Base-by-base conservation (phyloP, 2,797 vertebrate genomes). In the Gobionotothen gibberifrons region DNA sequence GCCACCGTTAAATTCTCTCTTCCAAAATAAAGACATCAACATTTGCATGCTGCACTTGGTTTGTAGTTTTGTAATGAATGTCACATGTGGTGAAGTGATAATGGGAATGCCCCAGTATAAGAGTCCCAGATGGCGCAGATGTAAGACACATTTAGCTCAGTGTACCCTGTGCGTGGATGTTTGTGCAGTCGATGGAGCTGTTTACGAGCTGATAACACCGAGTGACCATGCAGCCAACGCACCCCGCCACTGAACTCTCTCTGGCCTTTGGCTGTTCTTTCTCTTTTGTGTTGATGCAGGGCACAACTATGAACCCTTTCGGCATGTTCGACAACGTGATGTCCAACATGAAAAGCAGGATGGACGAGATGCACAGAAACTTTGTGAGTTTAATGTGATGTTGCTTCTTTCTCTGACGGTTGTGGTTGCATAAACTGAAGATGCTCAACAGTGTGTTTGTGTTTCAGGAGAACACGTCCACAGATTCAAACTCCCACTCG, bases 271-370 rank as follows among this genome's bases (percentile, higher is more conserved):
- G 13, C 32, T 64, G 3, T 66, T 62, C 3, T 78, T 81, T 52
- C 13, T 10, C 22, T 3, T 19, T 47, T 69, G 43, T 72, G 16
- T 82, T 5, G 62, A 47, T 19, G 15, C 73, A 95, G 94, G 91
- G 91, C 67, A 32, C 78, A 77, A 81, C 82, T 55, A 90, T 78
- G 65, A 94, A 94, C 19, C 95, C 95, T 63, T 96, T 97, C 72
- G 83, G 89, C 78, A 89, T 94, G 81, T 88, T 98, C 85, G 96
- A 97, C 87, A 95, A 79, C 91, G 93, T 96, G 95, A 96, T 97
- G 95, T 64, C 88, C 75, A 95, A 94, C 79, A 93, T 97, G 96
- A 94, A 93, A 78, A 96, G 91, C 90, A 92, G 83, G 67, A 95
- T 97, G 95, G 86, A 93, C 26, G 95, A 95, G 7, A 93, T 96